phyloP scores from a whole-genome alignment of 2,113 vertebrate genomes.

The Todiramphus saurophagus region DNA sequence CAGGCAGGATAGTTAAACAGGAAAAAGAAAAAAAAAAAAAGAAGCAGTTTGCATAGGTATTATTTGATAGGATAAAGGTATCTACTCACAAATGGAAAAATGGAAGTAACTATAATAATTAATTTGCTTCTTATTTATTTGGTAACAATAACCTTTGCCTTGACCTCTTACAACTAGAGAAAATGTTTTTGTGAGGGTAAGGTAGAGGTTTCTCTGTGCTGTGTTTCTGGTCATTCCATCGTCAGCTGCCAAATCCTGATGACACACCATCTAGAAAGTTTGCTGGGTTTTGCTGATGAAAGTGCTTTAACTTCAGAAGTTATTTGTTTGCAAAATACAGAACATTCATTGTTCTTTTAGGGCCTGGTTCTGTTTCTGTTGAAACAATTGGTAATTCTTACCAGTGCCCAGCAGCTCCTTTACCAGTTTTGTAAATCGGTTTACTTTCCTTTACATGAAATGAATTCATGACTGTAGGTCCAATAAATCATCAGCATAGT shows the following conservation, averaged over 20 bases:
- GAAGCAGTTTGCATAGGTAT: background rate
- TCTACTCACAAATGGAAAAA: background rate
- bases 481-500: background rate
- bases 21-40: background rate
- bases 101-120: background rate
- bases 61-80: background rate
- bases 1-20: background rate
- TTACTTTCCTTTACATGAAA: background rate
- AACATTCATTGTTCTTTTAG: background rate
- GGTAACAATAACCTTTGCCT: background rate
- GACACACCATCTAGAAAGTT: background rate
- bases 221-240: background rate
- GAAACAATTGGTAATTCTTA: background rate
- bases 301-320: background rate
- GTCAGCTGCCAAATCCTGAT: background rate
- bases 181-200: background rate
- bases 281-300: background rate
- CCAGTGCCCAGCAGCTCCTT: background rate
- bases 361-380: background rate
- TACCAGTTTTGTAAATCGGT: background rate
- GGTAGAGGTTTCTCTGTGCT: fast-evolving
- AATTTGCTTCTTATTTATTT: background rate
- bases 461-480: background rate
- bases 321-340: background rate
- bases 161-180: background rate